Base-by-base conservation (phyloP, 2,113 vertebrate genomes). In the Atractosteus spatula region DNA sequence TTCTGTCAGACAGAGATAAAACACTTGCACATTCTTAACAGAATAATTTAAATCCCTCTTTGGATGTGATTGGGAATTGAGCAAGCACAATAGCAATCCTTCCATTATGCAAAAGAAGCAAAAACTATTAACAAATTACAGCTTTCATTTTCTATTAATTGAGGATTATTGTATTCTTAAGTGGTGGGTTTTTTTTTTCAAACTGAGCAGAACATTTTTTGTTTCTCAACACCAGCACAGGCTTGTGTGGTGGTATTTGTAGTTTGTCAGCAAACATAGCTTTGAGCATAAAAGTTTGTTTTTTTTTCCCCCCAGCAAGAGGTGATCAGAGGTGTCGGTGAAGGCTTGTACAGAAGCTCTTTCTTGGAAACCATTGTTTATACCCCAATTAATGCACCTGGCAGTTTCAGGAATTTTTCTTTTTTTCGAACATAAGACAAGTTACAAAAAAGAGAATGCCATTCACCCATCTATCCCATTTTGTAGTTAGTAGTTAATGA, bases 281-380 rank as follows among this genome's bases (percentile, higher is more conserved):
- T 57, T 10, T 41, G 67, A 51, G 47, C 47, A 3, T 7, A 72
- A 66, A 66, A 11, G 16, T 11, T 42, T 54, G n/a, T 61, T 10
- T 43, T 65, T 71, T 44, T 16, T 57, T 59, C 13, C 7, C 4
- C 11, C 62, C 43, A n/a, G 47, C 47, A 51, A 51, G 47, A n/a
- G 11, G 11, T 14, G 17, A 7, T 45, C 16, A 8, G 64, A 56
- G 64, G 45, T 13, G 64, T 4, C n/a, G 41, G 3, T 62, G 17
- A 62, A 8, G 5, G 11, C 73, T 41, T 3, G 3, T 43, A 55
- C 16, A 55, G 5, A 47, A 7, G 74, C 43, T 85, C 75, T 69
- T 74, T 75, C 73, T 70, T 80, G 67, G 77, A 73, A 82, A 81
- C 70, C 44, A 71, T 68, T 75, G 42, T 85, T 86, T 86, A 84